A percentile compares a stretch with the other conserved stretches of the same genome.
Evolutionary conservation across 2,113 vertebrate genomes (phyloP).

Genomic region (Engraulis encrasicolus): DNA sequence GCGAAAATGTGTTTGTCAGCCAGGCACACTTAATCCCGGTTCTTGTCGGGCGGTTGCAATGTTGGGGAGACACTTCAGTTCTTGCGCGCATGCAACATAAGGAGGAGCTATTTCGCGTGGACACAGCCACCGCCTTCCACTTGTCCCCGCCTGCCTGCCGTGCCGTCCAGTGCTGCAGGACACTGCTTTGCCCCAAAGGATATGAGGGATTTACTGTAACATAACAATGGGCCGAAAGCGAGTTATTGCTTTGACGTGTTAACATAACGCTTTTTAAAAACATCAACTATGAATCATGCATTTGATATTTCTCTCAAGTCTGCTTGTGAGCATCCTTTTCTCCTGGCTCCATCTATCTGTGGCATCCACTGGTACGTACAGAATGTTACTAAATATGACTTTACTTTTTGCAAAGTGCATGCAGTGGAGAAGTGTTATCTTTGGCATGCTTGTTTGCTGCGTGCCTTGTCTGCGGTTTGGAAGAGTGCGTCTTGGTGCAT

Average conservation of each 20-base stretch:
- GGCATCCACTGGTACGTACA: constrained; percentile 77
- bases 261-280: constrained; percentile 70
- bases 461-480: background rate
- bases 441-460: background rate
- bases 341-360: constrained; percentile 69
- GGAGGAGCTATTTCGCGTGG: constrained; percentile 65
- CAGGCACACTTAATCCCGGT: no score
- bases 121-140: constrained; percentile 74
- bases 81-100: constrained; percentile 44
- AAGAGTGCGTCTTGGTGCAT: background rate
- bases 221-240: constrained; percentile 70
- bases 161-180: constrained; percentile 61
- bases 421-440: background rate
- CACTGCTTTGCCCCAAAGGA: constrained; percentile 58
- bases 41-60: background rate
- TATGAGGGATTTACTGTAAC: constrained; percentile 63
- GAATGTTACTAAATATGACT: background rate
- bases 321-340: constrained; percentile 75
- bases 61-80: constrained; percentile 13
- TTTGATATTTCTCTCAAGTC: constrained; percentile 79
- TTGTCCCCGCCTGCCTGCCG: constrained; percentile 34
- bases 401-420: background rate
- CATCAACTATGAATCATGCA: constrained; percentile 84
- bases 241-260: constrained; percentile 69
- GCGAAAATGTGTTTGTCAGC: background rate